Conservation (phyloP, 2,888 invertebrate species). For the Acholoe squamosa region DNA sequence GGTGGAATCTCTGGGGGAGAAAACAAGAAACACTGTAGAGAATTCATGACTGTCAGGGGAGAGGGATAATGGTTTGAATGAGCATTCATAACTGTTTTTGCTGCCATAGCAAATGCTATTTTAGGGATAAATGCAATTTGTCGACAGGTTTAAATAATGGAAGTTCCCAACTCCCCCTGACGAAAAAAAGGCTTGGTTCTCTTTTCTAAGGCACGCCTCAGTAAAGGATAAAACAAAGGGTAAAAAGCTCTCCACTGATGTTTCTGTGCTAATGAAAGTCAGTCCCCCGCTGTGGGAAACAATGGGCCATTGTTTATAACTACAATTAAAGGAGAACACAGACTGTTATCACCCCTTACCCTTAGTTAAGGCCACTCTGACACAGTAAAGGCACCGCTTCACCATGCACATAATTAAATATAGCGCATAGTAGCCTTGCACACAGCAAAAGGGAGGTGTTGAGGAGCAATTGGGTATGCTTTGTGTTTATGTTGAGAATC, state of each 20-base stretch:
- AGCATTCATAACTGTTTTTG: constrained; percentile 32
- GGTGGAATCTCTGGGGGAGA: background rate
- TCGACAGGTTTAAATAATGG: constrained; percentile 6
- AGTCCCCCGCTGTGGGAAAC: background rate
- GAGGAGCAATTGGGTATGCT: no score
- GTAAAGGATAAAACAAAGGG: background rate
- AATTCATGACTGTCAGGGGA: background rate
- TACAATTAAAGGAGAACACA: background rate
- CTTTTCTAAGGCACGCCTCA: background rate
- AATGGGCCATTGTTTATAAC: constrained; percentile 33
- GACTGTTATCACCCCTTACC: background rate
- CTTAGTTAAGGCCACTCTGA: background rate
- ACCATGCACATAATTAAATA: background rate
- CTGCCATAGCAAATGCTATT: background rate
- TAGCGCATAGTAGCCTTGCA: background rate
- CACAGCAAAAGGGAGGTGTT: background rate
- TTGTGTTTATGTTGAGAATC: no score
- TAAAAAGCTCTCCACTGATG: background rate
- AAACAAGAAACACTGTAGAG: background rate
- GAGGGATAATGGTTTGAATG: background rate
- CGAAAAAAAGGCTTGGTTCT: background rate
- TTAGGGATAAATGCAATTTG: background rate
- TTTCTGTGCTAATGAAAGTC: constrained; percentile 41
- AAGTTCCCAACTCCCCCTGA: background rate
- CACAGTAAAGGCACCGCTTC: background rate